Evolutionary conservation across 2,888 invertebrate species (phyloP), one percentile per base, ranked within the genome.

Genomic region (Reticulitermes lucifugus): DNA sequence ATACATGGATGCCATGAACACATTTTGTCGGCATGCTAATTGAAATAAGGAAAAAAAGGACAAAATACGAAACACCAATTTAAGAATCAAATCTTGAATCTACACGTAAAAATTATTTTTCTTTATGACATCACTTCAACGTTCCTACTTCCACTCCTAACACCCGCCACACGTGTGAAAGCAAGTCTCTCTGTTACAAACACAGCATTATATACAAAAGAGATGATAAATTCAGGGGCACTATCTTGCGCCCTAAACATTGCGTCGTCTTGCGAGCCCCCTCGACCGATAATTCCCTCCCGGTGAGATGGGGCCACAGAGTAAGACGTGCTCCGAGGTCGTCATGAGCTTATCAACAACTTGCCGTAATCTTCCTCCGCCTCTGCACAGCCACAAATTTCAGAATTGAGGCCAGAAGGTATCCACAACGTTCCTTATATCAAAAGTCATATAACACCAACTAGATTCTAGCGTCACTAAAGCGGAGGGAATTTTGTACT

Each of bases 201-300:
- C 65, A 65, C 65, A 65, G 25, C 25, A 65, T 65, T 65, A 65
- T 65, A 25, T 65, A 65, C 65, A 65, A 25, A 65, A 65, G 65
- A 65, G 65, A 65, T 65, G 65, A 65, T 65, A 65, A 65, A 65
- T 65, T 65, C 65, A 65, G 65, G 65, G 65, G 10, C n/a, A 65
- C 65, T 65, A 65, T 65, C 65, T 65, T n/a, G 25, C 65, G 25
- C 65, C 65, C 65, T n/a, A 5, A 65, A 65, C n/a, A 65, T n/a
- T 25, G 14, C 25, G 25, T 25, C n/a, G 25, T 65, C 7, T 25
- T 9, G 25, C 7, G 65, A n/a, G 65, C 65, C 65, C 65, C 18
- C 65, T 25, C n/a, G 65, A 65, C n/a, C 65, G 65, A 65, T 65
- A 65, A 65, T 65, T n/a, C 65, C 65, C 65, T 25, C n/a, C 12